Percentiles rank a stretch among this genome's conserved stretches.
Evolutionary conservation across 2,113 vertebrate species (phyloP).

Genomic region (Phoxinus phoxinus): DNA sequence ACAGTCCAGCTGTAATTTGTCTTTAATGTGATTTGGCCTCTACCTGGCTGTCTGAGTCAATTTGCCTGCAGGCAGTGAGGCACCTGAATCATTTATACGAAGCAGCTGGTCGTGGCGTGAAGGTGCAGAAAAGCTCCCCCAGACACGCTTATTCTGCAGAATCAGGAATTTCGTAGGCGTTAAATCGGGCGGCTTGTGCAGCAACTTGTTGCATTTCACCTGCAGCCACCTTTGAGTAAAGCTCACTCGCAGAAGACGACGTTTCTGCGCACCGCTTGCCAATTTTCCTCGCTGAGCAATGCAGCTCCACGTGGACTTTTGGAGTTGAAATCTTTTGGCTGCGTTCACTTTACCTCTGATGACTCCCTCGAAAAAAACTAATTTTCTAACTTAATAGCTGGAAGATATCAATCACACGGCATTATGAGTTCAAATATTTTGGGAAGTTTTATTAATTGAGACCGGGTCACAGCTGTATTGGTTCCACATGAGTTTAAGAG

Average conservation of each 20-base stretch:
- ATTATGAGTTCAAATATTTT: neutral
- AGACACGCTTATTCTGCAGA: constrained; percentile 51
- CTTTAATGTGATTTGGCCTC: constrained; percentile 70
- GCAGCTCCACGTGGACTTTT: constrained; percentile 28
- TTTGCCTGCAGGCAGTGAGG: constrained; percentile 66
- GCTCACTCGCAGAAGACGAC: neutral
- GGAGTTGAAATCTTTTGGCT: constrained; percentile 8
- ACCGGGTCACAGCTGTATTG: constrained; percentile 27
- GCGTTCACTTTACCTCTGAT: neutral
- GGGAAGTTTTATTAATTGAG: constrained; percentile 9
- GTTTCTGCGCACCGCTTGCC: neutral
- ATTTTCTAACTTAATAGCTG: neutral
- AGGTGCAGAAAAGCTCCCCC: constrained; percentile 13
- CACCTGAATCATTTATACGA: constrained; percentile 69
- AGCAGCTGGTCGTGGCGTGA: constrained; percentile 62
- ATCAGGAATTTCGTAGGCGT: constrained; percentile 59
- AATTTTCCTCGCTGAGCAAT: constrained; percentile 16
- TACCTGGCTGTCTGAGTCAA: constrained; percentile 66
- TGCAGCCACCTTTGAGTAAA: constrained; percentile 39
- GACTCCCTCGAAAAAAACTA: neutral
- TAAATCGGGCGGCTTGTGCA: constrained; percentile 32
- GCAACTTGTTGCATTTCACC: constrained; percentile 60
- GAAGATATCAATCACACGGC: neutral
- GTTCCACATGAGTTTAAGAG: constrained; percentile 26
- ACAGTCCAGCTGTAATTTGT: constrained; percentile 61